Evolutionary conservation across 2,113 vertebrate species (phyloP).

Genomic region (Pterocles gutturalis): DNA sequence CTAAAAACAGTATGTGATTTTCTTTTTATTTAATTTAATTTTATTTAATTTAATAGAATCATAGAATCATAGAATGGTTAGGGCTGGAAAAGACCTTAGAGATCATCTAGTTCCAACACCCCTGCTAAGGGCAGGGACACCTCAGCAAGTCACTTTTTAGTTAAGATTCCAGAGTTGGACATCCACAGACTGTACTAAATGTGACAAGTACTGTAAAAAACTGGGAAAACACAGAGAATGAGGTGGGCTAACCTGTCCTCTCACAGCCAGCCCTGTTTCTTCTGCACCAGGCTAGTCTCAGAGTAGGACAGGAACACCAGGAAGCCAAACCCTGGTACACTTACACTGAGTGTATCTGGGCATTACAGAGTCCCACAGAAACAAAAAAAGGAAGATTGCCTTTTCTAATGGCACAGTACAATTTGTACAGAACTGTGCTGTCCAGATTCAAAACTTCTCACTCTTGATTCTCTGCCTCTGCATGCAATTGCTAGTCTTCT

Average conservation of each 20-base stretch:
- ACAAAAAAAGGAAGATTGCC: constrained; percentile 40
- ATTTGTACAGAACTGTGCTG: constrained; percentile 57
- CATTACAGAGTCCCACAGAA: neutral
- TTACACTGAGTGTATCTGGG: neutral
- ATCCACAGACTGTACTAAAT: neutral
- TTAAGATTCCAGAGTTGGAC: neutral
- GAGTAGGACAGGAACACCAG: neutral
- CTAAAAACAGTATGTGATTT: neutral
- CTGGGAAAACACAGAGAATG: neutral
- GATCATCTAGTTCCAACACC: too few species aligned
- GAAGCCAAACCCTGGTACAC: neutral
- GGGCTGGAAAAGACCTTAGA: too few species aligned
- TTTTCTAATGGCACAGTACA: constrained; percentile 44
- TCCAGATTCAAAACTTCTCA: constrained; percentile 56
- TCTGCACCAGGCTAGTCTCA: neutral
- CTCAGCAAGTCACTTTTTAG: neutral
- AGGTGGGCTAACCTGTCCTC: neutral
- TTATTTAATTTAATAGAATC: too few species aligned
- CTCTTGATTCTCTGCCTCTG: constrained; percentile 44
- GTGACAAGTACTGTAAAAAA: neutral
- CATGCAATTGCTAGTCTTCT: constrained; percentile 70
- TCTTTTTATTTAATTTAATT: neutral
- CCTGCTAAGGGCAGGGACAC: too few species aligned
- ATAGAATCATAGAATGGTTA: too few species aligned
- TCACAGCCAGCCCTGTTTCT: neutral